Evolutionary conservation across 1,140 invertebrate species (phyloP).

Genomic region (Aphis gossypii): DNA sequence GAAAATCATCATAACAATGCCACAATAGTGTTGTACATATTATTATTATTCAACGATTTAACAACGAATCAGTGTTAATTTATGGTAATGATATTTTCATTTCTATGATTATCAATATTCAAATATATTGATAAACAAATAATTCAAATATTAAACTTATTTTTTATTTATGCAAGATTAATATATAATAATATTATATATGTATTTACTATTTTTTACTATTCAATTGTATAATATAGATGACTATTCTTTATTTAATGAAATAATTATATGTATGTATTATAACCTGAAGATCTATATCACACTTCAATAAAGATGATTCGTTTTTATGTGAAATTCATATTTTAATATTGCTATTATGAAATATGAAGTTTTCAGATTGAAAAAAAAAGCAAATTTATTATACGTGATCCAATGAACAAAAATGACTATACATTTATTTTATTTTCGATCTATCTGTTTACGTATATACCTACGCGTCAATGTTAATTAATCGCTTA

Average conservation of each 20-base stretch:
- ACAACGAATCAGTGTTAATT: neutral
- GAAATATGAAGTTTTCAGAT: neutral
- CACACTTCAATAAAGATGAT: neutral
- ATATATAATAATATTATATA: neutral
- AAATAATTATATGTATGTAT: neutral
- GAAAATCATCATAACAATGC: neutral
- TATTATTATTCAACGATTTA: neutral
- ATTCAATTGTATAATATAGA: neutral
- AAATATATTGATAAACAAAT: neutral
- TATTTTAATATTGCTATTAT: neutral
- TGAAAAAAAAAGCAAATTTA: neutral
- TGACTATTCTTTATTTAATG: neutral
- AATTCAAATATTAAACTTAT: neutral
- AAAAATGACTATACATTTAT: neutral
- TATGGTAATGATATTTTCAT: neutral
- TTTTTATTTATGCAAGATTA: neutral
- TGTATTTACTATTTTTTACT: neutral
- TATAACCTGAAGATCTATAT: neutral
- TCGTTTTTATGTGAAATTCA: neutral
- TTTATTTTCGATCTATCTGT: neutral
- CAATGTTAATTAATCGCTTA: neutral
- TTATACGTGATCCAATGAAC: neutral
- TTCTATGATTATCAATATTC: neutral
- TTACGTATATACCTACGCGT: neutral
- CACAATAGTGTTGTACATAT: neutral